Evolutionary conservation across 2,113 vertebrate genomes (phyloP), one percentile per base, ranked within the genome.

Genomic region (Myotis brandtii): DNA sequence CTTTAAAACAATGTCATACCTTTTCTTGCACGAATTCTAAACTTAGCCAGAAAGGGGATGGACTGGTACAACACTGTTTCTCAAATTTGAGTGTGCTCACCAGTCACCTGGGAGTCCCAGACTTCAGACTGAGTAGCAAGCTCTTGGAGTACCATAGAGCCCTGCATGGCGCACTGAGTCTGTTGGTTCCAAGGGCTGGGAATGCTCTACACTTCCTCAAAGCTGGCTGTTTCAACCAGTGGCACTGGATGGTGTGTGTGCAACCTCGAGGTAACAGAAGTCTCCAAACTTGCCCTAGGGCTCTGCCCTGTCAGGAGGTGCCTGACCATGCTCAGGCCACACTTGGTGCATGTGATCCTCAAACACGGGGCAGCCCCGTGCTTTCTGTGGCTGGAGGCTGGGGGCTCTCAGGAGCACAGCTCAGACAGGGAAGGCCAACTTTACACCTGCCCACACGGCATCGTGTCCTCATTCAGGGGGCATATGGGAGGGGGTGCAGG

Each of bases 61-160:
- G 20, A 32, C 18, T 7, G 20, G 20, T 43, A 73, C 25, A 6
- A 14, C 40, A 62, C 23, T 2, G 11, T 13, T 80, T 80, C 34
- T 59, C 70, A 79, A 23, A 40, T 40, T 8, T 80, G 27, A 56
- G 23, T 0, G 1, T 54, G 21, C 23, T 43, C n/a, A 4, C 13
- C 30, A 48, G 27, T 89, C 37, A 20, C 37, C 34, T 73, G 52
- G 9, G 16, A 18, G 21, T n/a, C 4, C 25, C 66, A 40, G n/a
- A 20, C 17, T 46, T 66, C 21, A 17, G 32, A 62, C 37, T 52
- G 17, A 66, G 40, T 21, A 69, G 40, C 21, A 46, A 82, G 32
- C 0, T 21, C 27, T 40, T n/a, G 43, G 18, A 20, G 13, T n/a
- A 23, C 32, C 27, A 25, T 0, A 6, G 16, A 64, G 9, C 9